Evolutionary conservation across 1,140 invertebrate genomes (phyloP).

Genomic region (Musca domestica): DNA sequence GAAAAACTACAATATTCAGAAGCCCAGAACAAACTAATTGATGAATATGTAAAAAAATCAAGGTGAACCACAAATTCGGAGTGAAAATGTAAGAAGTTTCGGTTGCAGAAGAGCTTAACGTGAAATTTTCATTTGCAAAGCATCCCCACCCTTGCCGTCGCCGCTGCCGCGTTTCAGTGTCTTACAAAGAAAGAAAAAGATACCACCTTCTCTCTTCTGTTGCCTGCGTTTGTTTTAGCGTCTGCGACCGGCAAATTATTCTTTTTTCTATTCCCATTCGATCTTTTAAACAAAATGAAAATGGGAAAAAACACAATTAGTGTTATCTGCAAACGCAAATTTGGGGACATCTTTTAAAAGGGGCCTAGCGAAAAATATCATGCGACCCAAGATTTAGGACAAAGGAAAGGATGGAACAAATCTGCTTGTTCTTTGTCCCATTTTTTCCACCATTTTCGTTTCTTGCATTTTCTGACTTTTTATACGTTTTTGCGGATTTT

Average conservation of each 20-base stretch:
- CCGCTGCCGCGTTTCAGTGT: neutral
- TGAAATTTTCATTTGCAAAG: neutral
- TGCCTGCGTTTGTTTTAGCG: neutral
- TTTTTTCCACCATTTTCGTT: conserved; percentile 36
- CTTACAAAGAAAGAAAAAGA: neutral
- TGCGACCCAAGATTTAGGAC: conserved; percentile 16
- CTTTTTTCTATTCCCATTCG: neutral
- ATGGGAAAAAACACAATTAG: no score
- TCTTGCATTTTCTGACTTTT: conserved; percentile 37
- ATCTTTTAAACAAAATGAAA: no score
- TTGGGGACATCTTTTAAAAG: neutral
- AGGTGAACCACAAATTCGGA: neutral
- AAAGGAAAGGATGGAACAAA: conserved; percentile 23
- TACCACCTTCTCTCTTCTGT: neutral
- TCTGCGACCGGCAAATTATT: conserved; percentile 7
- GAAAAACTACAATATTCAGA: neutral
- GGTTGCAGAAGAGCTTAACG: neutral
- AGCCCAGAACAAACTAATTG: neutral
- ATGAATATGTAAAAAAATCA: conserved; percentile 10
- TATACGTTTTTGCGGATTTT: conserved; percentile 38
- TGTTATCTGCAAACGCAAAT: no score
- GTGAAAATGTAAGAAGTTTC: neutral
- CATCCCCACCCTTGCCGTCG: neutral
- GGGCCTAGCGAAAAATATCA: neutral
- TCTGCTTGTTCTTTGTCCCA: conserved; percentile 24